Percentiles rank a stretch among this genome's conserved stretches.
These are phyloP conservation scores for Ochropleura plecta DNA, from an alignment of 2,888 invertebrate species.

Conservation along the genomic window DNA sequence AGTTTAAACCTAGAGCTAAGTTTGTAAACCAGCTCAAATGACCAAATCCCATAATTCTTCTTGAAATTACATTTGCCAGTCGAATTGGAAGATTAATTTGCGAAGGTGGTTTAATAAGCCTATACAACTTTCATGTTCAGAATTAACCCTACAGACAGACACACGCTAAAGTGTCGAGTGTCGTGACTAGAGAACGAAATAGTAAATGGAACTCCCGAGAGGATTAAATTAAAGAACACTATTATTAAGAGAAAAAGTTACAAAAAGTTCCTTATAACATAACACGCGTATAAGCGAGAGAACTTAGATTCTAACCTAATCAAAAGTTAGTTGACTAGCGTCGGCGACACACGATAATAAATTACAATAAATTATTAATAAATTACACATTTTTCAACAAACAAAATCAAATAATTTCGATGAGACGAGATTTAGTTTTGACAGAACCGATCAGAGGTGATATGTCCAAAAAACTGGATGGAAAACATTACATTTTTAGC, in stretches of 20 bases:
- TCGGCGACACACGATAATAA: constrained; percentile 78
- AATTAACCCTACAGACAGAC: constrained; percentile 73
- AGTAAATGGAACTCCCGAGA: constrained; percentile 73
- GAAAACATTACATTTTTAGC: constrained; percentile 62
- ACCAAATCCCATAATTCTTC: constrained; percentile 49
- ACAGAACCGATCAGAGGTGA: constrained; percentile 62
- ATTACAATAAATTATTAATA: constrained; percentile 80
- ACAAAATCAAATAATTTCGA: constrained; percentile 54
- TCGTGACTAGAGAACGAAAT: constrained; percentile 85
- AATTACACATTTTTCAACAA: constrained; percentile 70
- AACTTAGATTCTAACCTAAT: constrained; percentile 82
- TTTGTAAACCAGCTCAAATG: constrained; percentile 25
- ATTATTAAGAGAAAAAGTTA: constrained; percentile 75
- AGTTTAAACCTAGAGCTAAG: constrained; percentile 23
- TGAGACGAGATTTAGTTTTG: constrained; percentile 57
- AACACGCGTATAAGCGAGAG: constrained; percentile 72
- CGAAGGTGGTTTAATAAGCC: constrained; percentile 43
- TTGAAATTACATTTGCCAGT: constrained; percentile 55
- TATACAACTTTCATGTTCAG: constrained; percentile 65
- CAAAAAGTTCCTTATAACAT: constrained; percentile 70
- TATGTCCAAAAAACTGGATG: constrained; percentile 59
- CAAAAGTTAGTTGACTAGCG: constrained; percentile 87
- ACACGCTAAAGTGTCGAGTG: constrained; percentile 75
- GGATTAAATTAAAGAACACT: constrained; percentile 78
- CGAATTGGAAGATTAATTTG: constrained; percentile 47